phyloP scores from a whole-genome alignment of 2,888 invertebrate genomes.

The Pandemis cinnamomeana region DNA sequence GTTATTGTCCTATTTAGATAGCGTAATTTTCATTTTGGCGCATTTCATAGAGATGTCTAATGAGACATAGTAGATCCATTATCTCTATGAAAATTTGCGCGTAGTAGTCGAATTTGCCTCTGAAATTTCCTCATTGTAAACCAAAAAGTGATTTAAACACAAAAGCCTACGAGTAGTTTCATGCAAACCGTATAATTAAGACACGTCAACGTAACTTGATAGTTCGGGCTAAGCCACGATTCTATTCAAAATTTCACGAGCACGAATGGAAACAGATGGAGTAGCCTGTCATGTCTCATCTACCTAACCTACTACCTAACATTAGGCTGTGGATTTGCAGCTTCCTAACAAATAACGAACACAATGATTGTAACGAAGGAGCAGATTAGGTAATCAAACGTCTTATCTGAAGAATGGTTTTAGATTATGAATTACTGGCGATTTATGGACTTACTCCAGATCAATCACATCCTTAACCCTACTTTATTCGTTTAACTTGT shows the following conservation, averaged over 20 bases:
- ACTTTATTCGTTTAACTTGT: too few species aligned
- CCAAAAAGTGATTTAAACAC: background rate
- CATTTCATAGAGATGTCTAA: too few species aligned
- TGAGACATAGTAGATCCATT: too few species aligned
- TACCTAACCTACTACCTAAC: slow-evolving; percentile 16
- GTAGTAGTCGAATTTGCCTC: background rate
- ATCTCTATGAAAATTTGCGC: background rate
- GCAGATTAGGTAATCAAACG: too few species aligned
- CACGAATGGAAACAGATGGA: slow-evolving; percentile 15
- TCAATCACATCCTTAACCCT: too few species aligned
- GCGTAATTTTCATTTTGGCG: too few species aligned
- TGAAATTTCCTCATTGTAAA: background rate
- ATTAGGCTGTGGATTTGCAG: slow-evolving; percentile 9
- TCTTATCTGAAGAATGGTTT: too few species aligned
- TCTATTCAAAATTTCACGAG: slow-evolving; percentile 17
- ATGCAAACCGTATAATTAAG: slow-evolving; percentile 4
- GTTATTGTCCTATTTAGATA: too few species aligned
- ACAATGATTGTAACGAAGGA: too few species aligned
- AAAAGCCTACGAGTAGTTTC: background rate
- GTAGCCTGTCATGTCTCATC: background rate
- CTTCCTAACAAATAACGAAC: slow-evolving; percentile 4
- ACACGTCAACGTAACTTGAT: slow-evolving; percentile 14
- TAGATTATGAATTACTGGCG: too few species aligned
- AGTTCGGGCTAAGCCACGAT: slow-evolving; percentile 3
- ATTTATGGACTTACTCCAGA: too few species aligned